phyloP scores from a whole-genome alignment of 2,888 invertebrate species.

The Drosophila vallismaia region DNA sequence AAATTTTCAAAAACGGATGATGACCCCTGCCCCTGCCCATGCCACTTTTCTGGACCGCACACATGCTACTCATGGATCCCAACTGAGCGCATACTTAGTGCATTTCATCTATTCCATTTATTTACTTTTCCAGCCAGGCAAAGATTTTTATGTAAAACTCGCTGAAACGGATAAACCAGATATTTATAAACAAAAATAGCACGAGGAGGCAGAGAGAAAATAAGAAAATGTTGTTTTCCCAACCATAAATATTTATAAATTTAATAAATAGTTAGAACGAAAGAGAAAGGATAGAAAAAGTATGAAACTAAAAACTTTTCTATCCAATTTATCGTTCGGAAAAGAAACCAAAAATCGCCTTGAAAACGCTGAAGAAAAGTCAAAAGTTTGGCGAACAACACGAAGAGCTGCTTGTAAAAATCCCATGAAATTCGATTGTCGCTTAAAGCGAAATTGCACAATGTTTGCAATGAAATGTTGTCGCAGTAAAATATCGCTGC shows the following conservation, averaged over 20 bases:
- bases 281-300: not conserved
- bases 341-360: not conserved
- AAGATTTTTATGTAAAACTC: constrained; percentile 12
- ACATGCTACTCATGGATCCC: constrained; percentile 40
- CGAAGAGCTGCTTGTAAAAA: constrained; percentile 64
- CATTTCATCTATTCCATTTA: constrained; percentile 5
- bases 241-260: too few species aligned
- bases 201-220: not conserved
- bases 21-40: not conserved
- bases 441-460: constrained; percentile 78
- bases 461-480: constrained; percentile 77
- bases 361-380: constrained; percentile 23
- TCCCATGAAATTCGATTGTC: constrained; percentile 76
- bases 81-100: constrained; percentile 4
- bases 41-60: constrained; percentile 26
- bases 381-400: constrained; percentile 47
- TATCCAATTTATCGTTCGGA: not conserved
- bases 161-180: constrained; percentile 36
- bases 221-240: not conserved
- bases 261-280: too few species aligned
- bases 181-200: constrained; percentile 28
- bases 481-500: constrained; percentile 68
- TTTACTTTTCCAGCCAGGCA: constrained; percentile 16
- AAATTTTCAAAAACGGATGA: constrained; percentile 35
- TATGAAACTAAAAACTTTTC: not conserved